phyloP scores from a whole-genome alignment of 2,797 vertebrate genomes.

The Acanthurus lineatus region DNA sequence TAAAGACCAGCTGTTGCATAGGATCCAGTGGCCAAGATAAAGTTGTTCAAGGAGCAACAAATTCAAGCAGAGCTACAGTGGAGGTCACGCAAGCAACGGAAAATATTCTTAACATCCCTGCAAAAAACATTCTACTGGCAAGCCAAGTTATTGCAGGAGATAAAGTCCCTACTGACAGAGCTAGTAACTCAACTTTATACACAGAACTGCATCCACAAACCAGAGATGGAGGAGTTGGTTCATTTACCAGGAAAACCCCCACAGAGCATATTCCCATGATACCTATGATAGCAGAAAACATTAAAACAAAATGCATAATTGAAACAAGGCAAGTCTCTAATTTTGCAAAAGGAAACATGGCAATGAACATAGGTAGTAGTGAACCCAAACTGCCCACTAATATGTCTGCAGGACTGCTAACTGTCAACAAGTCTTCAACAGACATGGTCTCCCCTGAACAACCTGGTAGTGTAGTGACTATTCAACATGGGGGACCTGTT shows the following conservation, averaged over 20 bases:
- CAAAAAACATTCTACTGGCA: constrained; percentile 11
- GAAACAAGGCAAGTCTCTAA: constrained; percentile 24
- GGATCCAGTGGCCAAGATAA: constrained; percentile 26
- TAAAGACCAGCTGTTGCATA: constrained; percentile 1
- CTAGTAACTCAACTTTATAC: constrained; percentile 14
- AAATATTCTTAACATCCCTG: constrained; percentile 5
- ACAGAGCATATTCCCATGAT: constrained; percentile 10
- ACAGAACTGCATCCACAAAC: constrained; percentile 14
- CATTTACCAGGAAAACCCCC: constrained; percentile 9
- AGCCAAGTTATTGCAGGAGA: constrained; percentile 24
- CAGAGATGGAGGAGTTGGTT: background rate
- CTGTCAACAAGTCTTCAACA: constrained; percentile 9
- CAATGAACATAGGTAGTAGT: background rate
- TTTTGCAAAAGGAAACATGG: constrained; percentile 26
- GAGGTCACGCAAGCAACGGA: background rate
- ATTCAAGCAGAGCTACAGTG: constrained; percentile 15
- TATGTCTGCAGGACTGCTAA: background rate
- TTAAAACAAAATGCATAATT: background rate
- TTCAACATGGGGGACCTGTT: background rate
- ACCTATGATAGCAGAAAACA: constrained; percentile 30
- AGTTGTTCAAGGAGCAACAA: constrained; percentile 27
- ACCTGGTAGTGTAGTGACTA: constrained; percentile 9
- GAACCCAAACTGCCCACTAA: constrained; percentile 33
- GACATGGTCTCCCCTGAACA: constrained; percentile 25
- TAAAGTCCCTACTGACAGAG: constrained; percentile 5